Conservation (phyloP, 2,888 invertebrate genomes). For the Sphaerophoria rueppellii region DNA sequence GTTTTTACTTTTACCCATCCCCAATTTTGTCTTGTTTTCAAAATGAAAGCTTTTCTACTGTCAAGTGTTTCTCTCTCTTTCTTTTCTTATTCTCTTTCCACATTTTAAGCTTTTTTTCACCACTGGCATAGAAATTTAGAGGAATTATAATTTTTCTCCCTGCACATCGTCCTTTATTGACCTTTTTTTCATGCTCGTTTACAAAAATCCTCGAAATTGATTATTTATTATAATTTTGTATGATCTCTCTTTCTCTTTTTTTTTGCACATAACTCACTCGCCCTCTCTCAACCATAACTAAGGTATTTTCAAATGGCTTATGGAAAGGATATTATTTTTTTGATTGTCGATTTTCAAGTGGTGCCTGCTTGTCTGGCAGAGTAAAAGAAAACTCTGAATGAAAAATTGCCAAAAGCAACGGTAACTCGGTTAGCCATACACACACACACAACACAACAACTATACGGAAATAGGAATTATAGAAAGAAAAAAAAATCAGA, state of each 20-base stretch:
- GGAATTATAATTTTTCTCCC: constrained; percentile 12
- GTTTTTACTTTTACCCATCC: neutral
- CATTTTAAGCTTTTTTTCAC: constrained; percentile 32
- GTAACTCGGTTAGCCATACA: constrained; percentile 45
- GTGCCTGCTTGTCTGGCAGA: constrained; percentile 64
- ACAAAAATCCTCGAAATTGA: constrained; percentile 56
- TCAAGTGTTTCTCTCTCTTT: constrained; percentile 4
- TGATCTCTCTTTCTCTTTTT: neutral
- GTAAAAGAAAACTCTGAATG: constrained; percentile 61
- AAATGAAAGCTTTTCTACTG: constrained; percentile 20
- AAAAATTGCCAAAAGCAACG: constrained; percentile 62
- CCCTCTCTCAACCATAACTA: neutral
- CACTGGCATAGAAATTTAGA: constrained; percentile 24
- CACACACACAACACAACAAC: neutral
- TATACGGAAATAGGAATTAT: constrained; percentile 3
- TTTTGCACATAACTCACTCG: neutral
- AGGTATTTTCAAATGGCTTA: constrained; percentile 17
- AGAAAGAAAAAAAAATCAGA: neutral
- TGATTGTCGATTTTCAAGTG: constrained; percentile 44
- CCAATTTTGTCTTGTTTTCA: neutral
- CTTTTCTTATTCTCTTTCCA: neutral
- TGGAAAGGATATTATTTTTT: constrained; percentile 29
- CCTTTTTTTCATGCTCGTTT: constrained; percentile 23
- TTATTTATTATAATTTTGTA: constrained; percentile 60
- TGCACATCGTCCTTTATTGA: constrained; percentile 29